Conservation (phyloP, 1,140 invertebrate genomes). For the Leptinotarsa defecta region DNA sequence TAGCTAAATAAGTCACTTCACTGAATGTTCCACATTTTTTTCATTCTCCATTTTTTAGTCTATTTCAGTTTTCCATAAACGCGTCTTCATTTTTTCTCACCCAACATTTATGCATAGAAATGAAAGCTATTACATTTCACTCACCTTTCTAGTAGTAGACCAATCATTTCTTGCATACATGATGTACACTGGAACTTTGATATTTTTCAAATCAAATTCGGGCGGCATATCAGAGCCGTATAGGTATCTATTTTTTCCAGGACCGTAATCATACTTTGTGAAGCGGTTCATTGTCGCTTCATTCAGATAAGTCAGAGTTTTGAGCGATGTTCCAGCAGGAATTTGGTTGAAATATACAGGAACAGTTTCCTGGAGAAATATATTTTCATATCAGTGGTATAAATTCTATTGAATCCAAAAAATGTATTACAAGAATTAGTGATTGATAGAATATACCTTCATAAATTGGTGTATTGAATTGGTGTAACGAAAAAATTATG, state of each 20-base stretch:
- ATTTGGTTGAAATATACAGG: conserved; percentile 53
- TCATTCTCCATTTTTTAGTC: no score
- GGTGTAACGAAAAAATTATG: no score
- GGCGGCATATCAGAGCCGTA: conserved; percentile 47
- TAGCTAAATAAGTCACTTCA: no score
- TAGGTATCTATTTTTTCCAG: conserved; percentile 40
- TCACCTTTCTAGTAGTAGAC: conserved; percentile 47
- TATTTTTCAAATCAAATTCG: conserved; percentile 48
- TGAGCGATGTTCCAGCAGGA: conserved; percentile 49
- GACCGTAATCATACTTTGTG: conserved; percentile 49
- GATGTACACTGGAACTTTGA: conserved; percentile 48
- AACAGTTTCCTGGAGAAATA: conserved; percentile 45
- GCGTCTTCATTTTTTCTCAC: no score
- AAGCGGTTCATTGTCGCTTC: conserved; percentile 45
- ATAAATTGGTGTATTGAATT: no score
- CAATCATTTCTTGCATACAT: conserved; percentile 49
- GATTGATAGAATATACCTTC: no score
- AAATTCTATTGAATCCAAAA: no score
- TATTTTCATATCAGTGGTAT: no score
- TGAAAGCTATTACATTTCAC: not conserved
- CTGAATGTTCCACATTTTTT: no score
- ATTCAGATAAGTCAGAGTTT: conserved; percentile 45
- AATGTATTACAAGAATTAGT: no score
- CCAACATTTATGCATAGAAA: no score
- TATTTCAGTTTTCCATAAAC: no score